Percentiles rank a stretch among this genome's conserved stretches.
Evolutionary conservation across 2,888 invertebrate genomes (phyloP).

Genomic region (Flexamia atlantica): DNA sequence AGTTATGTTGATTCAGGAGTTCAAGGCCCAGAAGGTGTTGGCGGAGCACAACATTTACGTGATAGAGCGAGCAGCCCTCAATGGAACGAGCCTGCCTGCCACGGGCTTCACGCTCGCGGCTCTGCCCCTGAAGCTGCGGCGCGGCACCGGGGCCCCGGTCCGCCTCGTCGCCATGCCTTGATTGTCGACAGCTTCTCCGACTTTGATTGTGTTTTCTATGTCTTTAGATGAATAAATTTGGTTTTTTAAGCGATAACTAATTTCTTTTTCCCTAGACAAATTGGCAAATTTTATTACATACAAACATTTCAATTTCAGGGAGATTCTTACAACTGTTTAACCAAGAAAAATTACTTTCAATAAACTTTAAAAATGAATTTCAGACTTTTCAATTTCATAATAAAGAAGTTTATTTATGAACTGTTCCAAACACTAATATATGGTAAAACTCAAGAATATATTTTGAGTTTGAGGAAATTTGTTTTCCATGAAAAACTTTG

Average conservation of each 20-base stretch:
- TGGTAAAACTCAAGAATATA: no score
- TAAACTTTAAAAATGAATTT: no score
- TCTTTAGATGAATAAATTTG: not conserved
- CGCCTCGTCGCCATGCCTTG: constrained; percentile 76
- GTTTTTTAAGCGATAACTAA: not conserved
- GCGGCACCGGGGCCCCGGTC: constrained; percentile 81
- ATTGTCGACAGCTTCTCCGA: not conserved
- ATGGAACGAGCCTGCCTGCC: constrained; percentile 73
- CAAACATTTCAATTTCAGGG: no score
- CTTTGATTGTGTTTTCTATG: not conserved
- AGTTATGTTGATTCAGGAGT: no score
- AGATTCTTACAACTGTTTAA: no score
- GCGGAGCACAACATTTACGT: constrained; percentile 75
- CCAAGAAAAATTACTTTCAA: no score
- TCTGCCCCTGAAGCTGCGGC: constrained; percentile 80
- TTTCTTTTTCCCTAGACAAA: not conserved
- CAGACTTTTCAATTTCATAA: no score
- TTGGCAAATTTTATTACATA: no score
- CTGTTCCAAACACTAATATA: no score
- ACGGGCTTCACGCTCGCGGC: constrained; percentile 76
- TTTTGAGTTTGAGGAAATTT: no score
- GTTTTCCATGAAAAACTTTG: no score
- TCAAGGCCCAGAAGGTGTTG: constrained; percentile 76
- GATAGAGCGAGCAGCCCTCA: constrained; percentile 79
- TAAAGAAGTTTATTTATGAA: no score